Evolutionary conservation across 2,113 vertebrate genomes (phyloP), one percentile per base, ranked within the genome.

Genomic region (Columbina picui): DNA sequence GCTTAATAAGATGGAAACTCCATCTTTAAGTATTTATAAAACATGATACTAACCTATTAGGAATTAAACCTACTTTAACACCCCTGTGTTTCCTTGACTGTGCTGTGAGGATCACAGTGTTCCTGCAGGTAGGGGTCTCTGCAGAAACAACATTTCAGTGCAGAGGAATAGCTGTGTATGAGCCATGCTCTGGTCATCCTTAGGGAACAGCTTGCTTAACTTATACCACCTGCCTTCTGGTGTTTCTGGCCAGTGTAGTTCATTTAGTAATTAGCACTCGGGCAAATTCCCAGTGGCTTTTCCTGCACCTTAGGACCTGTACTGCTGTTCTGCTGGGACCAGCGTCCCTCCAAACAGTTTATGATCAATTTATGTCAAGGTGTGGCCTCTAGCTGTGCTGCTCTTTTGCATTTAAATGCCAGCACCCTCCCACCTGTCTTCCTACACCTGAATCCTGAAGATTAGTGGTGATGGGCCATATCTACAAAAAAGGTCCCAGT

Each of bases 381-480:
- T 65, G 16, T 69, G 34, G 20, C 32, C 45, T 60, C 69, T 29
- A 29, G 41, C 38, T 81, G 38, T 41, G 27, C 49, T 52, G 23
- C 15, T 39, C 25, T 39, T 21, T 6, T 12, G 14, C 23, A 7
- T 22, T 68, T 56, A 38, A 68, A 38, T 13, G 23, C 41, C 3
- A 0, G 13, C 59, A 36, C 22, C 0, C 1, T 41, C 29, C 59
- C 3, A 0, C 12, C 19, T n/a, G n/a, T 13, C n/a, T 41, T 67
- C 29, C 71, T 25, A 2, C 27, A 25, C 14, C 30, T 23, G 38
- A 71, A 60, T 25, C 45, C n/a, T 49, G 36, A 15, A 21, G 29
- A 25, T 12, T 8, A 32, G 45, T 1, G 2, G 20, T 30, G 38
- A 12, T 13, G n/a, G 38, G 17, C 38, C 39, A 17, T 5, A 23